phyloP scores from a whole-genome alignment of 2,797 vertebrate genomes.

The Acropternis orthonyx region DNA sequence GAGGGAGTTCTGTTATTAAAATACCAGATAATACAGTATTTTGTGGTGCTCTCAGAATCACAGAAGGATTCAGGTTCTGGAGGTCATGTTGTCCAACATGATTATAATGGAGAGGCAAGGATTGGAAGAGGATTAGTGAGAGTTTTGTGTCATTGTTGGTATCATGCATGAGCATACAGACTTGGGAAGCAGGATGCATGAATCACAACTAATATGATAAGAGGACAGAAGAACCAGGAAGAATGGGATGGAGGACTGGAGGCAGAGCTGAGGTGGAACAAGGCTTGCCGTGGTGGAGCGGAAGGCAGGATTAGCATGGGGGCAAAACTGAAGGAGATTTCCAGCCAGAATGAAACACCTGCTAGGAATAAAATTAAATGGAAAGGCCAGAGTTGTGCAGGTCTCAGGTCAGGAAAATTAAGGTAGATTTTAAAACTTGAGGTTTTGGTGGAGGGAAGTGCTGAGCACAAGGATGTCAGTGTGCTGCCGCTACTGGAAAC shows the following conservation, averaged over 20 bases:
- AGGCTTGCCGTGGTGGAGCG: not conserved
- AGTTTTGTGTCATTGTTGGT: not conserved
- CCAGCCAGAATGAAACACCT: not conserved
- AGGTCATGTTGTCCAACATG: fast-evolving
- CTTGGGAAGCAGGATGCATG: not conserved
- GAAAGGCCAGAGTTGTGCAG: not conserved
- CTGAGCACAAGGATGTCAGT: not conserved
- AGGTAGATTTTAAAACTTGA: not conserved
- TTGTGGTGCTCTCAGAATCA: not conserved
- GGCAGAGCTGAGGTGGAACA: not conserved
- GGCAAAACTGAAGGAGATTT: not conserved
- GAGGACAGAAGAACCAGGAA: not conserved
- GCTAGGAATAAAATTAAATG: not conserved
- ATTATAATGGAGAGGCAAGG: not conserved
- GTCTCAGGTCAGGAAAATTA: not conserved
- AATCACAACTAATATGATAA: not conserved
- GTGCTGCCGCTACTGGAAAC: not conserved
- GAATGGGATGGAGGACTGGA: not conserved
- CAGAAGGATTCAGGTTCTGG: not conserved
- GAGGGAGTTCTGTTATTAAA: not conserved
- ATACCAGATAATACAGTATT: not conserved
- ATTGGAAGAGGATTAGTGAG: not conserved
- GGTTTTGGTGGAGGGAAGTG: not conserved
- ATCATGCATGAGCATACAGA: too few species aligned
- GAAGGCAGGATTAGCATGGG: not conserved